Evolutionary conservation across 2,888 invertebrate species (phyloP).

Genomic region (Melieria crassipennis): DNA sequence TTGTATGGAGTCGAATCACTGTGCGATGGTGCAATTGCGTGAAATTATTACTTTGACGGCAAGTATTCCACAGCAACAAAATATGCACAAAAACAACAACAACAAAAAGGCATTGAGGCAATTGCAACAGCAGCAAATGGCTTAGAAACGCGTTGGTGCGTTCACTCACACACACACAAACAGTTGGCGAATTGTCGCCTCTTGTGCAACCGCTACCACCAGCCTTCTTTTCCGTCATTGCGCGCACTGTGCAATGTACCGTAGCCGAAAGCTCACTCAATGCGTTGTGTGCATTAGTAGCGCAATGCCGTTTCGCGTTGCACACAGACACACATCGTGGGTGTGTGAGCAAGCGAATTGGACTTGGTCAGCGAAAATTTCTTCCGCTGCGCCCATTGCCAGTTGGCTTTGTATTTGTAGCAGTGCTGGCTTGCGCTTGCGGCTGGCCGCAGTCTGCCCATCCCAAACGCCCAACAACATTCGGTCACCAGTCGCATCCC

Average conservation of each 20-base stretch:
- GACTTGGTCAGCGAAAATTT: not conserved
- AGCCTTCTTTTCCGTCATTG: too few species aligned
- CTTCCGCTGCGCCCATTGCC: not conserved
- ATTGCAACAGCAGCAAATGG: too few species aligned
- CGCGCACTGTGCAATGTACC: not conserved
- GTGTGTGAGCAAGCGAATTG: not conserved
- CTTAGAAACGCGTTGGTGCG: too few species aligned
- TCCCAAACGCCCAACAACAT: too few species aligned
- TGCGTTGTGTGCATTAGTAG: not conserved
- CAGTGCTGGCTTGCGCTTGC: not conserved
- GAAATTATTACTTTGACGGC: conserved; percentile 1
- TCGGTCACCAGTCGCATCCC: too few species aligned
- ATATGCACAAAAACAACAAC: not conserved
- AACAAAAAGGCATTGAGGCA: too few species aligned
- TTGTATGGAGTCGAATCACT: too few species aligned
- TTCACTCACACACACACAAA: too few species aligned
- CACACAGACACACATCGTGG: not conserved
- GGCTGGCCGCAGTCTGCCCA: not conserved
- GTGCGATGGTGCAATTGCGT: not conserved
- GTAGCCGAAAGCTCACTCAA: not conserved
- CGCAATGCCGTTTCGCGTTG: not conserved
- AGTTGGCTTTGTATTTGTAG: too few species aligned
- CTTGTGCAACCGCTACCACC: too few species aligned
- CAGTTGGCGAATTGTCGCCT: too few species aligned
- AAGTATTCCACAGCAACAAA: not conserved